Percentiles rank a stretch among this genome's conserved stretches.
Conservation (phyloP, 2,113 vertebrate species). For the Gymnocephalus cernua region DNA sequence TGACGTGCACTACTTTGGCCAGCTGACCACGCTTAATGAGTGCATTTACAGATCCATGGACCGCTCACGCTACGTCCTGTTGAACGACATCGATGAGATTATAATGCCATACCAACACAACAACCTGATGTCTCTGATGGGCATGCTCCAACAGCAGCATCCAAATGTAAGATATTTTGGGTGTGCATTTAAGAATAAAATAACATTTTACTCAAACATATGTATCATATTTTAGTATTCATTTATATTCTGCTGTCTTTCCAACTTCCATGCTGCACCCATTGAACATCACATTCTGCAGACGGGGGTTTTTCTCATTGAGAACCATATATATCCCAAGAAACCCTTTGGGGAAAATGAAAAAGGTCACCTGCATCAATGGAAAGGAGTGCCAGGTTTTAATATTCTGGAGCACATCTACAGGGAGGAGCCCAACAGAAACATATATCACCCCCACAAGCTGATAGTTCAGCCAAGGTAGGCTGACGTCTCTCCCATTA, state of each 20-base stretch:
- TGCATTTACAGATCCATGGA: conserved; percentile 83
- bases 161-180: conserved; percentile 42
- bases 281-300: conserved; percentile 1
- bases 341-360: conserved; percentile 54
- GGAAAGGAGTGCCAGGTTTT: conserved; percentile 81
- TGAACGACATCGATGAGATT: conserved; percentile 87
- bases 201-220: not conserved
- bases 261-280: not conserved
- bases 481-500: not conserved
- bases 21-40: conserved; percentile 80
- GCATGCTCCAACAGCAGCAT: conserved; percentile 69
- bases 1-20: conserved; percentile 81
- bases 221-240: not conserved
- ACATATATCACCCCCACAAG: conserved; percentile 64
- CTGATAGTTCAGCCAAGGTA: conserved; percentile 77
- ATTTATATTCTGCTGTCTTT: not conserved
- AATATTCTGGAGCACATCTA: conserved; percentile 85
- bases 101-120: conserved; percentile 81
- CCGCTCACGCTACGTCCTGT: conserved; percentile 75
- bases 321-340: conserved; percentile 84
- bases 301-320: conserved; percentile 75
- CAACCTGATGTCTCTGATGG: conserved; percentile 77
- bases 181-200: not conserved
- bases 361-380: conserved; percentile 69
- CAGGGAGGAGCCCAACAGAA: conserved; percentile 61